Base-by-base conservation (phyloP, 2,113 vertebrate species). In the Ibidorhyncha struthersii region DNA sequence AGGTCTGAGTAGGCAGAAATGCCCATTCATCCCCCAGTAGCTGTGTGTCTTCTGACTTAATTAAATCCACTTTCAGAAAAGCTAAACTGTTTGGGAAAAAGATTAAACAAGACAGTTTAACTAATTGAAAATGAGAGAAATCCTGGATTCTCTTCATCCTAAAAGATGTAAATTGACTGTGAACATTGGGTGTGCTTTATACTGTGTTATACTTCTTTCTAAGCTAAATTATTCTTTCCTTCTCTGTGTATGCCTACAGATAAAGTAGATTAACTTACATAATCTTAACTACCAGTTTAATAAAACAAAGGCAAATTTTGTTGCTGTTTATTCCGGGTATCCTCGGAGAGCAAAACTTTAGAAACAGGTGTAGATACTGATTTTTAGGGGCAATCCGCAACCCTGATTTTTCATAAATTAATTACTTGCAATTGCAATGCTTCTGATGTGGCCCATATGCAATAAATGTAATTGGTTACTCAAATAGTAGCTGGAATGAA, bases 91-190 rank as follows among this genome's bases (percentile, higher is more conserved):
- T 95, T 94, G 80, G 85, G 91, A 32, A 95, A 88, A 93, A 98
- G 92, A 97, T 96, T 88, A 95, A 94, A 93, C 12, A 58, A 61
- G 92, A 93, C 83, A 82, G 82, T 50, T 36, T 96, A 85, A 89
- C 86, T 96, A 97, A 96, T 79, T 93, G 96, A 95, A 96, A 97
- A 78, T 70, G 92, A 97, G 88, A 91, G 92, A 85, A 90, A 73
- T 87, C 65, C 70, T 93, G 86, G 45, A 50, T 86, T 82, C 91
- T 49, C 91, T 85, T 70, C 36, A 32, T 58, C 72, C 40, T 80
- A 23, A 78, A 76, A 76, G 53, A 72, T 87, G 53, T 69, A 90
- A 86, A 81, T 58, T 71, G 77, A 76, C 63, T 96, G 53, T 93
- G 95, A 95, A 50, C 61, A 29, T 45, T 90, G 86, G 81, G 34